Evolutionary conservation across 2,113 vertebrate species (phyloP), one percentile per base, ranked within the genome.

Genomic region (Pollimyrus isidori): DNA sequence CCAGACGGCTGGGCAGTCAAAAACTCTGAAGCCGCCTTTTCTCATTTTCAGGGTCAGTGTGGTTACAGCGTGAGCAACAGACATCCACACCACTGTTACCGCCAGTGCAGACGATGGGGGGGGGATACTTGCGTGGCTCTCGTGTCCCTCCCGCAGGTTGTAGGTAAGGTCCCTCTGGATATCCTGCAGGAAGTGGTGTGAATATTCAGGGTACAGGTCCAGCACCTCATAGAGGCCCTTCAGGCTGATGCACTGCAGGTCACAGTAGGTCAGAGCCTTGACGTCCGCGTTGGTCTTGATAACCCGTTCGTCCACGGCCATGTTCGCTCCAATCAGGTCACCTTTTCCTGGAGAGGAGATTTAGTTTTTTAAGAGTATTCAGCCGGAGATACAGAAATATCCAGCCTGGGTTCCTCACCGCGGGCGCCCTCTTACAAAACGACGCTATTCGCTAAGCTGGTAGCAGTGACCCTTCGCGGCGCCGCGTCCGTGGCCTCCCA

Each of bases 281-380:
- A 99, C 98, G 23, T 98, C 98, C 0, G 98, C 98, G 0, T 98
- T 99, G 90, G 97, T 98, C 95, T 99, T 99, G 92, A 99, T 98
- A 86, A 98, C 98, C 93, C 97, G 95, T 92, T 98, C 97, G 89
- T 97, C 96, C 92, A 97, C 95, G 89, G 98, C 97, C 87, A 99
- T 93, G 92, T 98, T 98, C 10, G 97, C 97, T 90, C 98, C 98
- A 90, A 99, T 99, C 93, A 98, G 96, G 93, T 98, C 98, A 23
- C 98, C 98, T 95, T 99, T 99, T 90, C 98, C 98, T 98, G 93
- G 90, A 94, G 94, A 85, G 30, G 73, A 80, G 73, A 80, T 30
- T 76, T 76, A 4, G 7, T 85, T 46, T 19, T 89, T 50, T n/a
- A 53, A 49, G 39, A 49, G 49, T 42, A 7, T 52, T 49, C 85